These are phyloP conservation scores for Agrotis clavis DNA, from an alignment of 2,888 invertebrate species.

Conservation along the genomic window DNA sequence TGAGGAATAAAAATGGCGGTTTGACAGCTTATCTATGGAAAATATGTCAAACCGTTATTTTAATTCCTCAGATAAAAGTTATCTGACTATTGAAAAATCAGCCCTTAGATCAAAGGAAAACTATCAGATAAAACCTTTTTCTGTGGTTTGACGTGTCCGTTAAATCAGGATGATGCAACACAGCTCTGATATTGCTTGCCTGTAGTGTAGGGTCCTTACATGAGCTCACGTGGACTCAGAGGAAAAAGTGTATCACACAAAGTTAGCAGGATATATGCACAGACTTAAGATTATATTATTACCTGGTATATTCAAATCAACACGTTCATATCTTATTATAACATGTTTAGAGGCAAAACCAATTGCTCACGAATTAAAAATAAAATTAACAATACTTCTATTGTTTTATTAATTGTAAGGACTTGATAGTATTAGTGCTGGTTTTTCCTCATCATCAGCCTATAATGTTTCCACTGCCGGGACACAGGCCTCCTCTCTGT, in stretches of 20 bases:
- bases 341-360: conserved; percentile 21
- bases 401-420: conserved; percentile 14
- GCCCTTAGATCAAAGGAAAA: not conserved
- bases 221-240: not conserved
- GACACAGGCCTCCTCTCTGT: too few species aligned
- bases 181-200: not conserved
- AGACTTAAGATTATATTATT: not conserved
- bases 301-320: too few species aligned
- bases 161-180: conserved; percentile 15
- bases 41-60: too few species aligned
- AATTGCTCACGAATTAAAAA: conserved; percentile 8
- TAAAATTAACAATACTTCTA: conserved; percentile 8
- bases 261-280: too few species aligned
- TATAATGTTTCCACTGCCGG: too few species aligned
- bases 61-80: too few species aligned
- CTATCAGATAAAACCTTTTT: not conserved
- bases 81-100: too few species aligned
- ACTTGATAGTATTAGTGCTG: not conserved
- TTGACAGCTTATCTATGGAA: too few species aligned
- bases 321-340: not conserved
- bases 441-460: too few species aligned
- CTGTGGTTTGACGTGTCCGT: not conserved
- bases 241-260: not conserved
- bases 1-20: too few species aligned
- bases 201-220: not conserved